Evolutionary conservation across 2,113 vertebrate genomes (phyloP), one percentile per base, ranked within the genome.

Genomic region (Ciconia boyciana): DNA sequence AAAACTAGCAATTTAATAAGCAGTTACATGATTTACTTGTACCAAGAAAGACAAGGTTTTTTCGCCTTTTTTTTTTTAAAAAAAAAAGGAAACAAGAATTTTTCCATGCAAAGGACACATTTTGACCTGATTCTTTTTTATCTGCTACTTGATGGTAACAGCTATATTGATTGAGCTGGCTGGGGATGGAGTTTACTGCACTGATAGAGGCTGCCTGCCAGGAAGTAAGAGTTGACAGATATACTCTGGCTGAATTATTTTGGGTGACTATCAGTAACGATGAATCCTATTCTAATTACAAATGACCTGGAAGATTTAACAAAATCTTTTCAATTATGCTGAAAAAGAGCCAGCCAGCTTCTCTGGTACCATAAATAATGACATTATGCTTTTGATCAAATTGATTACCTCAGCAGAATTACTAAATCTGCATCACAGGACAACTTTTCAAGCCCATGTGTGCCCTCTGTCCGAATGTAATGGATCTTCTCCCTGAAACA

Each of bases 381-480:
- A 71, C 32, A 76, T 60, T 44, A 71, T 39, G 46, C 34, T 91
- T 82, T 85, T 82, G 48, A 61, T 61, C 29, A 60, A 91, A 83
- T 34, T 25, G 49, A 82, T 98, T 98, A 99, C 99, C 99, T 99
- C 48, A 99, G 96, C 82, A 99, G 97, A 97, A 99, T 99, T 95
- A 99, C 99, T 76, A 99, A 98, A 98, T 99, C 99, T 75, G 99
- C 99, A 77, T 99, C 99, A 97, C 99, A 99, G 5, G 99, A 99
- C 93, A 99, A 95, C 95, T 99, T 99, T 97, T 99, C 99, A 93
- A 99, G 98, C 14, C 99, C 99, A 49, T 99, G 99, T 75, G 98
- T 98, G 32, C 99, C 99, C 96, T 99, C 99, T 36, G 99, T 99
- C 72, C 99, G 98, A 96, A 99, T 99, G 95, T 99, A 99, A 98